These are phyloP conservation scores for Zalophus californianus DNA, from an alignment of 2,797 vertebrate genomes.

Conservation along the genomic window DNA sequence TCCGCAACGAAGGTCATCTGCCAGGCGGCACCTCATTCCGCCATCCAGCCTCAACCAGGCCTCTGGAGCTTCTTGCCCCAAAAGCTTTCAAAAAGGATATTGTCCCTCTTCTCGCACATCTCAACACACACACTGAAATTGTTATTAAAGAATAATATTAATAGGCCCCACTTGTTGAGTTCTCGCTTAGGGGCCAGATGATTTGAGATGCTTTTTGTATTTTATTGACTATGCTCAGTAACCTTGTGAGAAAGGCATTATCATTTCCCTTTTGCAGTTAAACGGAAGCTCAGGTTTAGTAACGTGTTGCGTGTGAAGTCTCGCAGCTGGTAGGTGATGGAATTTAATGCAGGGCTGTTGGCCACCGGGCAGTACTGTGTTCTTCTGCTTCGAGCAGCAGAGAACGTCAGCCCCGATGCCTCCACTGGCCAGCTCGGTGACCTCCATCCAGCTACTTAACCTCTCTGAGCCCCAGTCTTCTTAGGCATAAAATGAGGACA, in stretches of 20 bases:
- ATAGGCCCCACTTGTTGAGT: neutral
- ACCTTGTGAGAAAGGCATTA: neutral
- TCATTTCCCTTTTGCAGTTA: neutral
- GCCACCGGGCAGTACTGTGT: fast-evolving
- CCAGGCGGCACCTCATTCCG: fast-evolving
- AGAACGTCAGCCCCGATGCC: neutral
- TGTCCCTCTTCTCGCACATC: too few relatives aligned
- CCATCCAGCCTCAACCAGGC: neutral
- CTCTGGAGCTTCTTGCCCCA: neutral
- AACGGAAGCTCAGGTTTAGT: neutral
- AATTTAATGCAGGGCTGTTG: neutral
- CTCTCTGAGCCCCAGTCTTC: neutral
- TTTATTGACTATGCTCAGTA: neutral
- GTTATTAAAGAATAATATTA: neutral
- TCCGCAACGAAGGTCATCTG: fast-evolving
- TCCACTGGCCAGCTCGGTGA: neutral
- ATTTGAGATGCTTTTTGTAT: neutral
- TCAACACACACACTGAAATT: neutral
- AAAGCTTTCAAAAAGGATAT: neutral
- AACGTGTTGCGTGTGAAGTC: neutral
- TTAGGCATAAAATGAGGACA: neutral
- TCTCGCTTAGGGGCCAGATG: neutral
- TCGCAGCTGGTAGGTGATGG: neutral
- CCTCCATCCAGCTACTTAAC: neutral
- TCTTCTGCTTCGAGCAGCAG: neutral